A percentile compares a stretch with the other conserved stretches of the same genome.
Evolutionary conservation across 2,888 invertebrate genomes (phyloP).

Genomic region (Nomada goodeniana): DNA sequence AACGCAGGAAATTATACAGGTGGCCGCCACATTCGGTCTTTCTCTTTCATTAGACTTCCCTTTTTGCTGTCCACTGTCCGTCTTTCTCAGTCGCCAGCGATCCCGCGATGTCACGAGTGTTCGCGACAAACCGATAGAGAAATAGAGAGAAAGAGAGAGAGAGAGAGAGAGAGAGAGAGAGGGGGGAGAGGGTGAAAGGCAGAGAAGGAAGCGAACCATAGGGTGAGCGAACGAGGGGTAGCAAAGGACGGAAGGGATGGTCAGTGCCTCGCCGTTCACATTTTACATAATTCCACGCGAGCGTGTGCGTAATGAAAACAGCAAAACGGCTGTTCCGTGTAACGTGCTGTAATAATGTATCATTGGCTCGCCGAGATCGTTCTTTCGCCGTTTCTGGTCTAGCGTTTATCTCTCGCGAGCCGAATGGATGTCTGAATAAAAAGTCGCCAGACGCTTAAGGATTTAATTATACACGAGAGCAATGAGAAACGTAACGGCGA

Average conservation of each 20-base stretch:
- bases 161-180: too few relatives aligned
- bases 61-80: constrained; percentile 1
- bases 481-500: too few relatives aligned
- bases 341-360: constrained; percentile 58
- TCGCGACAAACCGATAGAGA: not conserved
- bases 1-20: constrained; percentile 66
- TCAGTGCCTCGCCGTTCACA: constrained; percentile 51
- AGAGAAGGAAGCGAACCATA: not conserved
- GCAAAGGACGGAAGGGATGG: constrained; percentile 36
- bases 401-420: not conserved
- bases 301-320: constrained; percentile 62
- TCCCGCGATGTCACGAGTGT: constrained; percentile 7
- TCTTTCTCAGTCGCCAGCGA: not conserved
- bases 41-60: not conserved
- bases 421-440: not conserved
- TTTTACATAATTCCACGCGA: constrained; percentile 66
- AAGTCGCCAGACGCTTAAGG: not conserved
- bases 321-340: constrained; percentile 62
- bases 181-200: not conserved
- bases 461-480: not conserved
- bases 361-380: constrained; percentile 16
- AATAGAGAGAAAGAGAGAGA: not conserved
- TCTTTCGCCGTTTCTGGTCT: constrained; percentile 18
- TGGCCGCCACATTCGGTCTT: constrained; percentile 21
- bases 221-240: not conserved